These are phyloP conservation scores for Barnardius zonarius DNA, from an alignment of 2,113 vertebrate genomes.

Conservation along the genomic window DNA sequence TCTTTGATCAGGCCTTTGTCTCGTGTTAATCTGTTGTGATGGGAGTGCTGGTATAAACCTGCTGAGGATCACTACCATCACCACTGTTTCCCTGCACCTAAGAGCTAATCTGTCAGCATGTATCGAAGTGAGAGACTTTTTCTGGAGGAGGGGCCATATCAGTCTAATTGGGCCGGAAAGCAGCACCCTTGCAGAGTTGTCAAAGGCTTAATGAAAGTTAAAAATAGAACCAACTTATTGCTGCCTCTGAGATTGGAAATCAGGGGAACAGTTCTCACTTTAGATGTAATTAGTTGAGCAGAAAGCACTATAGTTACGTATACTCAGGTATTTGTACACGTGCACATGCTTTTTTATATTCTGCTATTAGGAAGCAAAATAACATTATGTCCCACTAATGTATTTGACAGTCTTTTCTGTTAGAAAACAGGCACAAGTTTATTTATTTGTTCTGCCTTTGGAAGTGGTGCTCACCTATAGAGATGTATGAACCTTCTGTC, in stretches of 20 bases:
- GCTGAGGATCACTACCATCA: background rate
- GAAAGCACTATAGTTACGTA: background rate
- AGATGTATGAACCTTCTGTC: background rate
- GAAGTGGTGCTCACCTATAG: background rate
- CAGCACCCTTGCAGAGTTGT: background rate
- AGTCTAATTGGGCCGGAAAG: background rate
- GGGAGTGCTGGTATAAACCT: background rate
- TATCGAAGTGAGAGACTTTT: background rate
- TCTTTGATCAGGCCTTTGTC: background rate
- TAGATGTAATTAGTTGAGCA: background rate
- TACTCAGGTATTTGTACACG: background rate
- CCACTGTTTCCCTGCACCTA: background rate
- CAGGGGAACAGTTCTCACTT: background rate
- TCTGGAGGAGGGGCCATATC: background rate
- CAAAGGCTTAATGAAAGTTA: background rate
- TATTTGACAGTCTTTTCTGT: background rate
- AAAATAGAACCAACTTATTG: background rate
- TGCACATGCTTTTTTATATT: background rate
- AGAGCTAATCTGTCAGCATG: background rate
- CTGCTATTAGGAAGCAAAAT: background rate
- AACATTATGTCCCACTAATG: background rate
- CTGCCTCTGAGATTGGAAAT: background rate
- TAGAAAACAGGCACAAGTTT: background rate
- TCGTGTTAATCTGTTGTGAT: background rate
- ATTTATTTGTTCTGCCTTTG: background rate